Evolutionary conservation across 35 echinoderm and acorn worm species (phyloP).

Genomic region (Heliocidaris tuberculata): DNA sequence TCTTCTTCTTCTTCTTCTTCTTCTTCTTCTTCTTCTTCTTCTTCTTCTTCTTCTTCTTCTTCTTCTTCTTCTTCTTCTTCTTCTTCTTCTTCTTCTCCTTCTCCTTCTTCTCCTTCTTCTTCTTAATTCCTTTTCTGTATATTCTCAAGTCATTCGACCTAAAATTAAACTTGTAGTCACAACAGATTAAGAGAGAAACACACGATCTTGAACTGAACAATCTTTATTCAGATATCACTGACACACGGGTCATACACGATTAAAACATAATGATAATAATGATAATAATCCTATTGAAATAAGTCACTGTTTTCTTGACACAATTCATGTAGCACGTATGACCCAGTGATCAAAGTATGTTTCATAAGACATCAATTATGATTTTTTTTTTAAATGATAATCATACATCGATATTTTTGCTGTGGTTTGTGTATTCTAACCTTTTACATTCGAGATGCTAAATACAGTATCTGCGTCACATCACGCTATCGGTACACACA

Average conservation of each 20-base stretch:
- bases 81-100: background rate
- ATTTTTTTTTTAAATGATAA: too few relatives aligned
- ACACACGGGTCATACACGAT: background rate
- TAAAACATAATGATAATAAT: background rate
- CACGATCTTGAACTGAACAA: background rate
- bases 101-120: background rate
- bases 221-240: background rate
- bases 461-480: too few relatives aligned
- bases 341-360: too few relatives aligned
- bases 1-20: background rate
- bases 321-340: too few relatives aligned
- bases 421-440: too few relatives aligned
- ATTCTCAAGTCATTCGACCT: too few relatives aligned
- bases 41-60: conserved; percentile 9
- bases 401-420: too few relatives aligned
- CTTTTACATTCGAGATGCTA: too few relatives aligned
- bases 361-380: too few relatives aligned
- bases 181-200: background rate
- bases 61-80: background rate
- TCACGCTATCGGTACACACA: too few relatives aligned
- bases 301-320: background rate
- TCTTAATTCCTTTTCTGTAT: too few relatives aligned
- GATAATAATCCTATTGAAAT: background rate
- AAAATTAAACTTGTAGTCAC: background rate
- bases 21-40: background rate